Conservation (phyloP, 2,888 invertebrate species). For the Euzetes globulus region DNA sequence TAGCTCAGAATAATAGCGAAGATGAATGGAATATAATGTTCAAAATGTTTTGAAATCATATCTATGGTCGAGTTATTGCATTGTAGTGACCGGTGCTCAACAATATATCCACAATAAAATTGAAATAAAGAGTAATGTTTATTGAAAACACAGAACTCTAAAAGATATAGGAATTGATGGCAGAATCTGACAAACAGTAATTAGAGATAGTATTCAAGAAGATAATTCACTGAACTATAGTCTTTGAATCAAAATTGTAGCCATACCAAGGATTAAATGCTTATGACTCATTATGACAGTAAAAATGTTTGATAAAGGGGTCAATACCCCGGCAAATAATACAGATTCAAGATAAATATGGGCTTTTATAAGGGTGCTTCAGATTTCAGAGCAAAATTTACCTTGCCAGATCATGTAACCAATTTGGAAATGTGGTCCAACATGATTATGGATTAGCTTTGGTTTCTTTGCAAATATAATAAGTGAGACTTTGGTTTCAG, state of each 20-base stretch:
- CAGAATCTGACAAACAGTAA: conserved; percentile 1
- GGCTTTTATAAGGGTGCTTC: too few relatives aligned
- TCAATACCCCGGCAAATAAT: not conserved
- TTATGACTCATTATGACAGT: too few relatives aligned
- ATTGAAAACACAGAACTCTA: not conserved
- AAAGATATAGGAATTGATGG: not conserved
- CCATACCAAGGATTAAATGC: not conserved
- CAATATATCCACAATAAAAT: not conserved
- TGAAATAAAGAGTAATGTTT: not conserved
- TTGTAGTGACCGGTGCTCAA: conserved; percentile 9
- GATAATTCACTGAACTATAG: conserved; percentile 10
- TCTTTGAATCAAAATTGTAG: not conserved
- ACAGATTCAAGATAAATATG: too few relatives aligned
- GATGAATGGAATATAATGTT: not conserved
- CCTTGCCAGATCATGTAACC: too few relatives aligned
- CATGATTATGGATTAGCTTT: too few relatives aligned
- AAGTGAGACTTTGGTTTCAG: too few relatives aligned
- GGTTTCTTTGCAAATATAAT: too few relatives aligned
- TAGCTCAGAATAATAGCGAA: not conserved
- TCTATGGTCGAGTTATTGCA: conserved; percentile 2
- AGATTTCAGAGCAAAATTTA: too few relatives aligned
- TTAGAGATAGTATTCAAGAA: not conserved
- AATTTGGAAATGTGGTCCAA: too few relatives aligned
- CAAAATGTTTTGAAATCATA: not conserved
- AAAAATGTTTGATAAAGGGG: not conserved